These are phyloP conservation scores for Sebastes schlegelii DNA, from an alignment of 2,113 vertebrate species.

Conservation along the genomic window DNA sequence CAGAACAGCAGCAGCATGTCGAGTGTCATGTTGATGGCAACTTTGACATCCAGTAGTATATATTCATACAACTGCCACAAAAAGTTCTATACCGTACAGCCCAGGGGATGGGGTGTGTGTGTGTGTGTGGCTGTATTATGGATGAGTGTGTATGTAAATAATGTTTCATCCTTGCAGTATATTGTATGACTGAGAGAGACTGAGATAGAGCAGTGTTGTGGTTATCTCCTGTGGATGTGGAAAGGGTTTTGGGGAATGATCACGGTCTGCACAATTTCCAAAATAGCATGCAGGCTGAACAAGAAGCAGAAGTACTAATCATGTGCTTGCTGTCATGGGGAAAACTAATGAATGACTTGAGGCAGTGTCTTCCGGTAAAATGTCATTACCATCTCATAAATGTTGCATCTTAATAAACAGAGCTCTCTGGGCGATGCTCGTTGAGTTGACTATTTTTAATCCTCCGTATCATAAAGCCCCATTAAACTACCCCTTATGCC, in stretches of 20 bases:
- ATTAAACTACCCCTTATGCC: background rate
- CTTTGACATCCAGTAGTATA: background rate
- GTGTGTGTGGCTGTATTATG: constrained; percentile 26
- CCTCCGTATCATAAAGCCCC: background rate
- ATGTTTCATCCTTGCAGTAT: constrained; percentile 1
- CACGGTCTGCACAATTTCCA: background rate
- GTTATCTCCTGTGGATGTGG: no score
- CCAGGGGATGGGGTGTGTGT: background rate
- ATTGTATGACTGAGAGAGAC: background rate
- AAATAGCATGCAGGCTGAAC: background rate
- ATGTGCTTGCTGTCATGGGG: background rate
- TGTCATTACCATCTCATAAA: constrained; percentile 42
- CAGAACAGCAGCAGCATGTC: constrained; percentile 15
- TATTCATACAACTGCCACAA: background rate
- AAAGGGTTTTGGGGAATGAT: background rate
- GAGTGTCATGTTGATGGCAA: background rate
- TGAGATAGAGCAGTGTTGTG: no score
- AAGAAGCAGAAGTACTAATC: background rate
- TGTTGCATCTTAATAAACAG: constrained; percentile 30
- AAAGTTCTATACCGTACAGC: background rate
- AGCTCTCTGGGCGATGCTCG: constrained; percentile 18
- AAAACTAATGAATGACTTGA: constrained; percentile 34
- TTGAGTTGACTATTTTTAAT: constrained; percentile 17
- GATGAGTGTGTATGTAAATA: constrained; percentile 17
- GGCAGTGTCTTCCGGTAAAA: constrained; percentile 37